Evolutionary conservation across 2,888 invertebrate genomes (phyloP), one percentile per base, ranked within the genome.

Genomic region (Orgyia antiqua): DNA sequence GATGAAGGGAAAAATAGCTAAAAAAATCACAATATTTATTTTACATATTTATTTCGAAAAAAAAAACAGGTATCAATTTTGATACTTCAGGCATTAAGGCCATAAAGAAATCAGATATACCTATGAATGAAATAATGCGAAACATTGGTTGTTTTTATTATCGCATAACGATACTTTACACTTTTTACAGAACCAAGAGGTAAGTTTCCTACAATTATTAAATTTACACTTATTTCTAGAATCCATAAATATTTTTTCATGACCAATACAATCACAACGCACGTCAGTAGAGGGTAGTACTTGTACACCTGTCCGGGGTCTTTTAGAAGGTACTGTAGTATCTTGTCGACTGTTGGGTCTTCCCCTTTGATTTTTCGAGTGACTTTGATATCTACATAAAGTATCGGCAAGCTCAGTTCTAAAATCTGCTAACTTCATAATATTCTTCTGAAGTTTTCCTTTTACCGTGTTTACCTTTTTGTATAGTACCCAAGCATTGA

Each of bases 341-440:
- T 15, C n/a, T 24, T 24, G 39, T 24, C 12, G 26, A 21, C 27
- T 41, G 51, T 50, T 53, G 38, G 56, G 53, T 49, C 58, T 50
- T 39, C 55, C 49, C 42, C 53, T 57, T 53, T 52, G 55, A 48
- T 49, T 54, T 43, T 55, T 33, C 5, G 44, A 45, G 32, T 36
- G 41, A 48, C 42, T 55, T 57, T 50, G 45, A 53, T 54, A 57
- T 35, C 41, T 38, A 51, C 52, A 53, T 45, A 52, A 50, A 36
- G 49, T 53, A 32, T 56, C 50, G 28, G 56, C 55, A 47, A 55
- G 47, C 43, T 58, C 54, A 39, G 53, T 53, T 52, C 55, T 53
- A 38, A 54, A 61, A 31, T 53, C 53, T 32, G 52, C 57, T 49
- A 59, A 54, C 41, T 52, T 51, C 46, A 56, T 47, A 39, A 58